These are phyloP conservation scores for Columba livia DNA, from an alignment of 2,113 vertebrate species.

Conservation along the genomic window DNA sequence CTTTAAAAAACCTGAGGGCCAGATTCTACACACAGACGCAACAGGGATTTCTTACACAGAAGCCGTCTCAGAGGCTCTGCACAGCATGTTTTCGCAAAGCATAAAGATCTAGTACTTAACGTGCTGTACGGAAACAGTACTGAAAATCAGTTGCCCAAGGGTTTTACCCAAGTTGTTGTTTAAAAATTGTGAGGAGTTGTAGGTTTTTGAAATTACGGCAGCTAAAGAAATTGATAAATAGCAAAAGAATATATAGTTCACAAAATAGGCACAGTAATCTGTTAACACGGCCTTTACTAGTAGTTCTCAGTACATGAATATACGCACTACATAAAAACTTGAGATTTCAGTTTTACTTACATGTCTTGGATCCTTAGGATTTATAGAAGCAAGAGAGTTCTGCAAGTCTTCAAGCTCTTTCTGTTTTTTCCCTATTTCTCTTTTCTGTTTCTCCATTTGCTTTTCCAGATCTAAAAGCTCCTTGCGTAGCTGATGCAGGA, in stretches of 20 bases:
- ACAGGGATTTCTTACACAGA: not conserved
- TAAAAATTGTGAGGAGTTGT: not conserved
- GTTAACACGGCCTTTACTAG: not conserved
- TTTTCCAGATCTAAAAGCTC: conserved; percentile 77
- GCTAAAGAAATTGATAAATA: not conserved
- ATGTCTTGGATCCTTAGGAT: conserved; percentile 75
- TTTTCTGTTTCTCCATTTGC: conserved; percentile 75
- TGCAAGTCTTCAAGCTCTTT: conserved; percentile 74
- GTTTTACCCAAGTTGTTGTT: not conserved
- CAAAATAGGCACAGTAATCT: not conserved
- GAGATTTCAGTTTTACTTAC: conserved; percentile 71
- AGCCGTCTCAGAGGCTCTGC: not conserved
- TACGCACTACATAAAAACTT: accelerated
- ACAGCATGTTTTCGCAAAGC: not conserved
- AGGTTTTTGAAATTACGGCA: not conserved
- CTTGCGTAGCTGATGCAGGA: conserved; percentile 70
- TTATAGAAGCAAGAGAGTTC: conserved; percentile 58
- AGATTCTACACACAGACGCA: not conserved
- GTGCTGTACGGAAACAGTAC: not conserved
- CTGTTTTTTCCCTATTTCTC: conserved; percentile 72
- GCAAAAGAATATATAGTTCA: not conserved
- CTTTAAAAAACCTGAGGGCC: not conserved
- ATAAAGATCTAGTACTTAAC: not conserved
- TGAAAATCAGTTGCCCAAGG: not conserved
- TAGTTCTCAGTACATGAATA: not conserved